Conservation (phyloP, 1,140 invertebrate species). For the Drosophila truncata region DNA sequence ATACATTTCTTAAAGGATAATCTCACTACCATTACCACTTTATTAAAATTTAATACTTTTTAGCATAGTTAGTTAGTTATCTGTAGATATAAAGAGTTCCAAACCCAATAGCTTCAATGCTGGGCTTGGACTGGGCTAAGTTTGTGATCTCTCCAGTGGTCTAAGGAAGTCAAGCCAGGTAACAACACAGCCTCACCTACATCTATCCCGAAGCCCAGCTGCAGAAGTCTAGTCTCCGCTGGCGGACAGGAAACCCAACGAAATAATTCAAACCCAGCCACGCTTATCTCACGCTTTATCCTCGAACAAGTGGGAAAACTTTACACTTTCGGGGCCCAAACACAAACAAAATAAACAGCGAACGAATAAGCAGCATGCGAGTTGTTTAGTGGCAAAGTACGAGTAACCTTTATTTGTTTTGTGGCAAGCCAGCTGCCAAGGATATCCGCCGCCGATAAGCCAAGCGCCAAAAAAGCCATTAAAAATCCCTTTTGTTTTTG, state of each 20-base stretch:
- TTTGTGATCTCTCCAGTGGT: not conserved
- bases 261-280: conserved; percentile 70
- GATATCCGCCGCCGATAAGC: conserved; percentile 76
- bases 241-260: conserved; percentile 45
- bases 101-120: not conserved
- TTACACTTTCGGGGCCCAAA: conserved; percentile 46
- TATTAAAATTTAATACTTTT: not conserved
- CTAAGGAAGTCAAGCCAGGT: conserved; percentile 16
- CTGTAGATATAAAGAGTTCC: not conserved
- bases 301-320: conserved; percentile 69
- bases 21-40: not conserved
- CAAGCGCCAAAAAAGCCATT: conserved; percentile 66
- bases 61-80: not conserved
- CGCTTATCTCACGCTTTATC: conserved; percentile 64
- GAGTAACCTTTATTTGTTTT: conserved; percentile 78
- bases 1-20: not conserved
- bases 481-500: conserved; percentile 71
- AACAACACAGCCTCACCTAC: conserved; percentile 23
- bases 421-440: conserved; percentile 62
- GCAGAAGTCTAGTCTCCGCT: not conserved
- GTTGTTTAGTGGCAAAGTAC: conserved; percentile 55
- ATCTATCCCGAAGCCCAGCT: conserved; percentile 1
- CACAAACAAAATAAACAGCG: conserved; percentile 55
- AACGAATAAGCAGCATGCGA: conserved; percentile 33
- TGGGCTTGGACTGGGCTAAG: not conserved